Evolutionary conservation across 2,797 vertebrate species (phyloP), one percentile per base, ranked within the genome.

Genomic region (Silurus aristotelis): DNA sequence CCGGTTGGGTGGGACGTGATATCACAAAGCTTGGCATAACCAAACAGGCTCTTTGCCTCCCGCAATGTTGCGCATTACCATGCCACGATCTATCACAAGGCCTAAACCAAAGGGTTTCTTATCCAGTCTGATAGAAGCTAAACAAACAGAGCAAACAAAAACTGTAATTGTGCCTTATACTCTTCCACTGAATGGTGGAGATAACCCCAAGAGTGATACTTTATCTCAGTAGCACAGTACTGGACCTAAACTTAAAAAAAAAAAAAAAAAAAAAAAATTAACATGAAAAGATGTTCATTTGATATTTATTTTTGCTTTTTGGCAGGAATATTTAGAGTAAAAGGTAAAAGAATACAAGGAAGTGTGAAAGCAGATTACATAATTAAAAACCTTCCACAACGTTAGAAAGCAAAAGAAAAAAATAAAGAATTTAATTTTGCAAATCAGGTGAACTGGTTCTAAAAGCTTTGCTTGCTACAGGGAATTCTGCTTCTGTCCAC

Each of bases 1-100:
- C 84, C 89, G 87, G 90, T 89, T 90, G 91, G 82, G 88, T 82
- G 58, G 63, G 87, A 83, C 85, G 85, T 83, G 84, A 92, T 91
- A 89, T 89, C 88, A 89, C 90, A 90, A 88, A 89, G 90, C 90
- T 89, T 86, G 87, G 85, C 84, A 55, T 52, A 60, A 80, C 66
- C 80, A 55, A 75, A 86, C 86, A 86, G 72, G 66, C 80, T 79
- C 67, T 43, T 82, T 68, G 77, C 82, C 82, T 55, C 78, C 84
- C 46, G n/a, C 63, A 52, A 10, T 55, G 25, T 73, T 61, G 56
- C 77, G 48, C 67, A 80, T 88, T 88, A 55, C 84, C 85, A 84
- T 85, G 82, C 84, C 66, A 61, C 76, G 71, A 83, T 83, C 83
- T 84, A 83, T 87, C 85, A 66, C 27, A 71, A 84, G 25, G 31